phyloP scores from a whole-genome alignment of 2,888 invertebrate genomes.

The Cistogaster globosa region DNA sequence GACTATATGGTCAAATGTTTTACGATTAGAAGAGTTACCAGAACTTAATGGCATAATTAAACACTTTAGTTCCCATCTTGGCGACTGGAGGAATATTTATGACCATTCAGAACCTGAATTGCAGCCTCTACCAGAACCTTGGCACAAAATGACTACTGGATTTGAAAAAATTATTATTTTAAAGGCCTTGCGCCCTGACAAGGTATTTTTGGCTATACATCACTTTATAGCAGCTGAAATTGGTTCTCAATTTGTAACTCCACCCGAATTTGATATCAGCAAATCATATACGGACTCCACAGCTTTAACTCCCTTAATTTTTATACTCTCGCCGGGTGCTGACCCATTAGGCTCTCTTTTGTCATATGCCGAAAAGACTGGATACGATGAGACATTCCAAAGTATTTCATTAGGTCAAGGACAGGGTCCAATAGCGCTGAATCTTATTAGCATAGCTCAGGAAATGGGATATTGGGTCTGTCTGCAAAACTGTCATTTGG shows the following conservation, averaged over 20 bases:
- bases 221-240: slow-evolving; percentile 88
- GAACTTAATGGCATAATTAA: slow-evolving; percentile 86
- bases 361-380: slow-evolving; percentile 90
- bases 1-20: slow-evolving; percentile 92
- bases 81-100: slow-evolving; percentile 86
- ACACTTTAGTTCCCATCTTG: slow-evolving; percentile 84
- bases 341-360: slow-evolving; percentile 86
- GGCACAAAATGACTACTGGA: slow-evolving; percentile 86
- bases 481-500: slow-evolving; percentile 92
- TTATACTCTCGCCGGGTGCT: slow-evolving; percentile 94
- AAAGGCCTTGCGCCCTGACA: slow-evolving; percentile 92
- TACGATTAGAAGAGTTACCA: slow-evolving; percentile 87
- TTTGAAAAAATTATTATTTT: slow-evolving; percentile 92
- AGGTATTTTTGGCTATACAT: slow-evolving; percentile 91
- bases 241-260: slow-evolving; percentile 91
- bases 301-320: slow-evolving; percentile 90
- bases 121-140: slow-evolving; percentile 87
- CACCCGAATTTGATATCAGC: slow-evolving; percentile 92
- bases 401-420: slow-evolving; percentile 95
- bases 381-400: slow-evolving; percentile 88
- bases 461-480: slow-evolving; percentile 93
- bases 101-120: slow-evolving; percentile 88
- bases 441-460: slow-evolving; percentile 88
- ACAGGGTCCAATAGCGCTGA: slow-evolving; percentile 92
- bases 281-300: slow-evolving; percentile 92